Conservation (phyloP, 2,797 vertebrate genomes). For the Dipus sagitta region DNA sequence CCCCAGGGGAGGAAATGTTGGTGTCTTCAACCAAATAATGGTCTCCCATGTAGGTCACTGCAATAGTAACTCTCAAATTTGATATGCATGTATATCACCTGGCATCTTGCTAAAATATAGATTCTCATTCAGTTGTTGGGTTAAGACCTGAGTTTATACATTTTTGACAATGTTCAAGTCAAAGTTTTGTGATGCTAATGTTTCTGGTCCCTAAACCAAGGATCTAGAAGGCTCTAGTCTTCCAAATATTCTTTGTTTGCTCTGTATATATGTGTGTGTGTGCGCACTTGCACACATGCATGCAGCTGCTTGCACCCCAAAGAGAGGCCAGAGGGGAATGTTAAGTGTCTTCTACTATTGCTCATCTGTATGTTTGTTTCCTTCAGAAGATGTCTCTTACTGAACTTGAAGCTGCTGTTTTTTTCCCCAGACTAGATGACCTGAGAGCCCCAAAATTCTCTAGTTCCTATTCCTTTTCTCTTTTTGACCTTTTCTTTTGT, state of each 20-base stretch:
- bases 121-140: slow-evolving; percentile 32
- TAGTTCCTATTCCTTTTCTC: no score
- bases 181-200: background rate
- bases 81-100: slow-evolving; percentile 1
- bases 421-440: no score
- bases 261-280: no score
- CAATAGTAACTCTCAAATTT: background rate
- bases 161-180: background rate
- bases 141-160: background rate
- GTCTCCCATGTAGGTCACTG: background rate
- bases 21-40: background rate
- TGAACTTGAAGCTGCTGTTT: no score
- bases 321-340: no score
- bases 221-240: background rate
- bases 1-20: background rate
- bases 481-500: slow-evolving; percentile 8
- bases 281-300: no score
- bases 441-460: no score
- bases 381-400: no score
- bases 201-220: background rate
- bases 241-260: slow-evolving; percentile 4
- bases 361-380: no score
- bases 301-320: no score
- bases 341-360: no score
- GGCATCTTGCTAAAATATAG: slow-evolving; percentile 13